Conservation (phyloP, 2,888 invertebrate genomes). For the Lordiphosa andalusiaca region DNA sequence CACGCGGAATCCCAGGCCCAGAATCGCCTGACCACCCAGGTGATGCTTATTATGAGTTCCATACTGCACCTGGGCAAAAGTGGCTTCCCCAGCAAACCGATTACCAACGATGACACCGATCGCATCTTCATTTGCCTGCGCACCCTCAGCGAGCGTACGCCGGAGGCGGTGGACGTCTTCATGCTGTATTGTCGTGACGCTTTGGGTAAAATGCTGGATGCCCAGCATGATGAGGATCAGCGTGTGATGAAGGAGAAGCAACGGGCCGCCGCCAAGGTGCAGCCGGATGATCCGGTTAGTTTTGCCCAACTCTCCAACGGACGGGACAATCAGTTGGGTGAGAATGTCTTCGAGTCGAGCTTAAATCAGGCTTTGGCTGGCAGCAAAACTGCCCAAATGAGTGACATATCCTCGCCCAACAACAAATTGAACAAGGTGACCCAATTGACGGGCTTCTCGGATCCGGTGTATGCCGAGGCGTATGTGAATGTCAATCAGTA, state of each 20-base stretch:
- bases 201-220: constrained; percentile 90
- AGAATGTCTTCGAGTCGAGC: constrained; percentile 95
- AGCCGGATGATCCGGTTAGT: constrained; percentile 91
- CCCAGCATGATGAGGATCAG: constrained; percentile 84
- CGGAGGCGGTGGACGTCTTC: constrained; percentile 86
- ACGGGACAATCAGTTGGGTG: constrained; percentile 83
- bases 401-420: constrained; percentile 82
- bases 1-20: constrained; percentile 79
- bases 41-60: constrained; percentile 93
- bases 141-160: constrained; percentile 86
- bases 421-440: constrained; percentile 90
- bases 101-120: constrained; percentile 98
- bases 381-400: constrained; percentile 78
- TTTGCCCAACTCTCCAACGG: constrained; percentile 89
- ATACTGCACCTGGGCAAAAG: constrained; percentile 93
- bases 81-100: constrained; percentile 85
- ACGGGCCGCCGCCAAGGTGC: constrained; percentile 85
- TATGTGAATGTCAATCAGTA: constrained; percentile 99
- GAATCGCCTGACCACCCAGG: constrained; percentile 87
- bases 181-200: constrained; percentile 88
- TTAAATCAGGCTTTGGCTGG: constrained; percentile 93
- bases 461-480: constrained; percentile 99
- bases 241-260: constrained; percentile 84
- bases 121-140: constrained; percentile 91
- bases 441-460: constrained; percentile 98